Base-by-base conservation (phyloP, 1,140 invertebrate species). In the Pachyrhynchus sulphureomaculatus region DNA sequence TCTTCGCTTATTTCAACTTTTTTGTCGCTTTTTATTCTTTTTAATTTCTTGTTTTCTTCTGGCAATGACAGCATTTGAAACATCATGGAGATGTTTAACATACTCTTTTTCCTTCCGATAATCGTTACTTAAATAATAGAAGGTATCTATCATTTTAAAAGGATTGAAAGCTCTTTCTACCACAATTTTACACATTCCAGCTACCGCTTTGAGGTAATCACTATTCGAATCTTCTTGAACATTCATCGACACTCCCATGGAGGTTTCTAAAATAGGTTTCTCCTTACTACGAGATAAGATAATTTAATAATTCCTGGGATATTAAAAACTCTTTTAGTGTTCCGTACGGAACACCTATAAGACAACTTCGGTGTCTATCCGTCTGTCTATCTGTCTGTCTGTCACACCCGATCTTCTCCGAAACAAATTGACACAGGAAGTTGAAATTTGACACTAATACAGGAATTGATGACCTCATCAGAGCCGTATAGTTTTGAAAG, bases 191-290 rank as follows among this genome's bases (percentile, higher is more conserved):
- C 74, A 73, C 21, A 81, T 65, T 82, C 77, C 79, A 67, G 86
- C 83, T 12, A 93, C 82, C n/a, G 88, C 84, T 64, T 80, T 76
- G 0, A 90, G 86, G 75, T 93, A 95, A 64, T 86, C 82, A 3
- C 87, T 89, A 59, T 89, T 79, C 0, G 72, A 72, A 66, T 89
- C 79, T 10, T 77, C 77, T 78, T 95, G 92, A 5, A 86, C 85
- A 72, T 85, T 78, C 9, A 90, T 79, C 51, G 78, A 75, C 24
- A 78, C 76, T 1, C 88, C 88, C 88, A 89, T 89, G 26, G 87
- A 85, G 44, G 85, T 84, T 74, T 90, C 86, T 72, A 23, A 33
- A 57, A 58, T n/a, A 47, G n/a, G n/a, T n/a, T n/a, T n/a, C n/a
- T n/a, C n/a, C n/a, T n/a, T n/a, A n/a, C n/a, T n/a, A n/a, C n/a